phyloP scores from a whole-genome alignment of 2,888 invertebrate genomes.

The Drosophila prolongata region DNA sequence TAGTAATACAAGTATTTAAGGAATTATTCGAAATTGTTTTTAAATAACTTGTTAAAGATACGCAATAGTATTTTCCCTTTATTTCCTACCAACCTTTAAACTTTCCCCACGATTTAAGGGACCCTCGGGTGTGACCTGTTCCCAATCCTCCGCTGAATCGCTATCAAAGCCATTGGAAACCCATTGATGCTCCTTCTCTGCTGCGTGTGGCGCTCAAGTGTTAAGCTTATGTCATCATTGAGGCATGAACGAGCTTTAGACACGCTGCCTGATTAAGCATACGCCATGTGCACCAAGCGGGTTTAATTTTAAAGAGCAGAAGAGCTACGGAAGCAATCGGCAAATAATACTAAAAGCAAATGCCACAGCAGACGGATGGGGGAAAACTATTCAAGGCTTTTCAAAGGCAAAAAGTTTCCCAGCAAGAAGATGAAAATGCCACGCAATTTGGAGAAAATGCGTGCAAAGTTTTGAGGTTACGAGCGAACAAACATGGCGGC shows the following conservation, averaged over 20 bases:
- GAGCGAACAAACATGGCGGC: conserved; percentile 71
- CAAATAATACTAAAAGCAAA: conserved; percentile 72
- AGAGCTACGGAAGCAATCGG: conserved; percentile 6
- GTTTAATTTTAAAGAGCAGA: conserved; percentile 53
- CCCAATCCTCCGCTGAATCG: conserved; percentile 6
- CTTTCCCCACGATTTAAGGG: too few species aligned
- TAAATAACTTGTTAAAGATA: neutral
- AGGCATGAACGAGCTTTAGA: conserved; percentile 73
- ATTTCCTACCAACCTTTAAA: neutral
- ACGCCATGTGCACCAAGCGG: conserved; percentile 38
- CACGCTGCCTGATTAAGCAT: conserved; percentile 64
- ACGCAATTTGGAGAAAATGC: conserved; percentile 75
- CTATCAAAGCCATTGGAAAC: conserved; percentile 2
- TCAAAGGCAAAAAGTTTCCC: conserved; percentile 63
- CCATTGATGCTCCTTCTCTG: conserved; percentile 9
- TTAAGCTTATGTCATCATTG: conserved; percentile 74
- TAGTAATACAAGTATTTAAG: too few species aligned
- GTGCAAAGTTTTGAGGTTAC: conserved; percentile 76
- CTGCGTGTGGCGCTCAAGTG: conserved; percentile 61
- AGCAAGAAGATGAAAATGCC: conserved; percentile 51
- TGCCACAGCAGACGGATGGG: conserved; percentile 58
- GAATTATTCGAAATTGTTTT: too few species aligned
- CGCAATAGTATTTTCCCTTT: neutral
- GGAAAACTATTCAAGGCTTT: conserved; percentile 65
- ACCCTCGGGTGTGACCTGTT: neutral